Evolutionary conservation across 2,113 vertebrate species (phyloP).

Genomic region (Podocnemis expansa): DNA sequence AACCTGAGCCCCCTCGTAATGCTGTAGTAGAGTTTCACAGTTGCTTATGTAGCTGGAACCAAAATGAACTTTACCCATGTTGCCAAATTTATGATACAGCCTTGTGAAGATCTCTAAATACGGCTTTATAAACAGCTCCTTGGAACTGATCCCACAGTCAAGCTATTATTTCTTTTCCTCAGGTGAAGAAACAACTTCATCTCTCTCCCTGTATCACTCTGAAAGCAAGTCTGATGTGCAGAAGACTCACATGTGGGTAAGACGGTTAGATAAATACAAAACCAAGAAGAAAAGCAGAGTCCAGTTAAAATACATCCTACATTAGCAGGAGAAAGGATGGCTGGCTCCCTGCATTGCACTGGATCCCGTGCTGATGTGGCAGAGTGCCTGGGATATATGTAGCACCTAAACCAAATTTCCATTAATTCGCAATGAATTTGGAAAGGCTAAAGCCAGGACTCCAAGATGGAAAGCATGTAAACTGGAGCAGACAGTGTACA

Average conservation of each 20-base stretch:
- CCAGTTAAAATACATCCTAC: background rate
- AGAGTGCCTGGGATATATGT: background rate
- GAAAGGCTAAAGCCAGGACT: conserved; percentile 34
- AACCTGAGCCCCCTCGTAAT: background rate
- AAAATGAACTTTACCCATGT: background rate
- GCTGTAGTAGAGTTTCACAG: background rate
- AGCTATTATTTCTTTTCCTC: background rate
- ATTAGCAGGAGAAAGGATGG: background rate
- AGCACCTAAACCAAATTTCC: conserved; percentile 11
- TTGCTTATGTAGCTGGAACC: background rate
- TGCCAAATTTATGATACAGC: background rate
- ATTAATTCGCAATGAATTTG: conserved; percentile 33
- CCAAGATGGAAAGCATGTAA: conserved; percentile 42
- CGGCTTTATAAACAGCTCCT: background rate
- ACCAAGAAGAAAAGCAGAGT: background rate
- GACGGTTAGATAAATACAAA: background rate
- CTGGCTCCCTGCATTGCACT: background rate
- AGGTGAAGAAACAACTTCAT: background rate
- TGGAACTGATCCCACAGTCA: background rate
- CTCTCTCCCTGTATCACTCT: background rate
- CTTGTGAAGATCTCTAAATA: background rate
- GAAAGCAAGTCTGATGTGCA: background rate
- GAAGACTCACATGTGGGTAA: background rate
- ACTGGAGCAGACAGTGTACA: conserved; percentile 59
- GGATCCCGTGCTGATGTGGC: background rate